Percentiles rank a stretch among this genome's conserved stretches.
Evolutionary conservation across 2,113 vertebrate genomes (phyloP).

Genomic region (Mandrillus leucophaeus): DNA sequence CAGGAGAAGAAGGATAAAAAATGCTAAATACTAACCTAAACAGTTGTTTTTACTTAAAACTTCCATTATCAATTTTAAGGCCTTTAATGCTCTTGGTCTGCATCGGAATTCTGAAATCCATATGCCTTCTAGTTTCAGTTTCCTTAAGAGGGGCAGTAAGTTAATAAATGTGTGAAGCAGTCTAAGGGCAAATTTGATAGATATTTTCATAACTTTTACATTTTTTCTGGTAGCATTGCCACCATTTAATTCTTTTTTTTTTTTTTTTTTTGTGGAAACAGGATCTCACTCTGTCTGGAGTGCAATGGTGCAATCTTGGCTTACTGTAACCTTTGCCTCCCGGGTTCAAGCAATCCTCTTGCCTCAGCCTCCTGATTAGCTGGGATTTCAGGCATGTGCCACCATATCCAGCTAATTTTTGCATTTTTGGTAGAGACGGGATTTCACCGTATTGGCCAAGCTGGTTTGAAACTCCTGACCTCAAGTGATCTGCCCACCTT

Average conservation of each 20-base stretch:
- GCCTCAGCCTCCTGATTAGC: not conserved
- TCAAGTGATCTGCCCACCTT: not conserved
- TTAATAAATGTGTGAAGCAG: not conserved
- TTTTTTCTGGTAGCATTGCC: not conserved
- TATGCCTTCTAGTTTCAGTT: not conserved
- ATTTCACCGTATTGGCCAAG: too few relatives aligned
- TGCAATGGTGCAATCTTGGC: not conserved
- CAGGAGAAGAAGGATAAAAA: not conserved
- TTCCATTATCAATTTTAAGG: not conserved
- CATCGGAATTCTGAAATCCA: not conserved
- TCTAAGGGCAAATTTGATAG: not conserved
- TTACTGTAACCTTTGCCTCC: not conserved
- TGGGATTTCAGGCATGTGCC: not conserved
- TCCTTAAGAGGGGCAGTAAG: not conserved
- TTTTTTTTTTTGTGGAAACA: not conserved
- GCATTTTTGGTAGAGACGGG: not conserved
- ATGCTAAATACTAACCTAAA: not conserved
- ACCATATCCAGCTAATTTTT: not conserved
- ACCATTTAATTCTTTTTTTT: not conserved
- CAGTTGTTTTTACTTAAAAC: slow-evolving; percentile 33
- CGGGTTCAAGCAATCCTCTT: not conserved
- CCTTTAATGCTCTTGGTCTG: not conserved
- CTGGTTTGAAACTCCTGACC: too few relatives aligned
- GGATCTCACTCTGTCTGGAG: not conserved
- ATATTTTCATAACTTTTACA: not conserved